Percentiles rank a stretch among this genome's conserved stretches.
Evolutionary conservation across 2,113 vertebrate genomes (phyloP).

Genomic region (Boleophthalmus pectinirostris): DNA sequence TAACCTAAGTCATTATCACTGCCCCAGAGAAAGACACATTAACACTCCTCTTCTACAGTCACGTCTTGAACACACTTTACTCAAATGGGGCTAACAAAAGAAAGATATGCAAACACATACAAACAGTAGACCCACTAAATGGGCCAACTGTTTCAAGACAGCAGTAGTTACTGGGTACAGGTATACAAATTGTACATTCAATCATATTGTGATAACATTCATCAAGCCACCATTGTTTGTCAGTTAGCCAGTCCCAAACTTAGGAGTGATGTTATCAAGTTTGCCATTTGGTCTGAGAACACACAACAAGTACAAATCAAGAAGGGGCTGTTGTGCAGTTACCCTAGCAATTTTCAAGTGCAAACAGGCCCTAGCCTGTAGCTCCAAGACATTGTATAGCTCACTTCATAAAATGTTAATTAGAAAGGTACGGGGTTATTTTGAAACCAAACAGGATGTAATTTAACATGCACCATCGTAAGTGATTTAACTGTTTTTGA

Average conservation of each 20-base stretch:
- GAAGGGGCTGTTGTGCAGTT: neutral
- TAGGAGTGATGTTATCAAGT: too few relatives aligned
- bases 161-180: neutral
- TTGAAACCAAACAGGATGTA: neutral
- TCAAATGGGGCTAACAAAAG: neutral
- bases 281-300: neutral
- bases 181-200: neutral
- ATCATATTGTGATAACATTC: neutral
- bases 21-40: conserved; percentile 11
- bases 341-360: neutral
- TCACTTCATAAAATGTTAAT: conserved; percentile 1
- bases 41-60: conserved; percentile 8
- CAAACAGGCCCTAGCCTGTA: neutral
- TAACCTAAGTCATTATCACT: conserved; percentile 19
- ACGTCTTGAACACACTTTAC: neutral
- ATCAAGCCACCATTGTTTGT: too few relatives aligned
- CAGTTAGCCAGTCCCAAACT: too few relatives aligned
- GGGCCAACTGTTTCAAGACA: neutral
- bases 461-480: neutral
- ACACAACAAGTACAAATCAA: neutral
- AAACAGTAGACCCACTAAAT: neutral
- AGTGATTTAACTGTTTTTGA: conserved; percentile 12
- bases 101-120: neutral
- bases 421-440: neutral
- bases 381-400: neutral